phyloP scores from a whole-genome alignment of 2,888 invertebrate genomes.

The Cancer borealis region DNA sequence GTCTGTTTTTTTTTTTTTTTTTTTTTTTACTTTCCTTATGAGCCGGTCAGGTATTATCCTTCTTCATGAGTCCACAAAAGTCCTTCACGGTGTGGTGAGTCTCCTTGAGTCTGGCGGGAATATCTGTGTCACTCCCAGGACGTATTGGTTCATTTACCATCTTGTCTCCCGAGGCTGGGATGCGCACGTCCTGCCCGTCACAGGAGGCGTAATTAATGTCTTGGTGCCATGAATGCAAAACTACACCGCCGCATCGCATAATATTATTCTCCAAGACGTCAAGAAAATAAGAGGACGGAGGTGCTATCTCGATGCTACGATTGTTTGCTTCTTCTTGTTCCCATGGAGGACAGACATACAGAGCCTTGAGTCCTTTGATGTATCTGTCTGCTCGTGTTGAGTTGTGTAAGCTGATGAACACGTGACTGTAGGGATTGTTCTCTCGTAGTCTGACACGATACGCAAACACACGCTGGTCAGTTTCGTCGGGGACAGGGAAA shows the following conservation, averaged over 20 bases:
- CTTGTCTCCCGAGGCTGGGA: background rate
- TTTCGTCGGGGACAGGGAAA: too few species aligned
- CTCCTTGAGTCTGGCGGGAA: background rate
- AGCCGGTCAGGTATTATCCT: too few species aligned
- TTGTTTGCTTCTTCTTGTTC: too few species aligned
- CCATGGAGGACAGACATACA: too few species aligned
- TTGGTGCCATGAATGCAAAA: background rate
- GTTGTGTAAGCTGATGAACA: too few species aligned
- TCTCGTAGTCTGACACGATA: too few species aligned
- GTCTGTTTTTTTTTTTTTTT: background rate
- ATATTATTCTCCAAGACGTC: background rate
- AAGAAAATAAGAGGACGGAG: background rate
- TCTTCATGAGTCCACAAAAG: too few species aligned
- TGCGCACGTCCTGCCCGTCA: background rate
- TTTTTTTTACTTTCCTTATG: background rate
- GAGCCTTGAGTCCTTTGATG: too few species aligned
- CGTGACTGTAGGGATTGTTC: too few species aligned
- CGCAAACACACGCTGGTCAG: too few species aligned
- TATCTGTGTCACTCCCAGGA: background rate
- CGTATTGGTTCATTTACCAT: constrained; percentile 17
- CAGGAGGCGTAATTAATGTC: background rate
- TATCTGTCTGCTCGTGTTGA: too few species aligned
- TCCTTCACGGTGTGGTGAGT: background rate
- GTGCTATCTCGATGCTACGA: too few species aligned
- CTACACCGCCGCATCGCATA: background rate